Evolutionary conservation across 2,888 invertebrate species (phyloP).

Genomic region (Lordiphosa andalusiaca): DNA sequence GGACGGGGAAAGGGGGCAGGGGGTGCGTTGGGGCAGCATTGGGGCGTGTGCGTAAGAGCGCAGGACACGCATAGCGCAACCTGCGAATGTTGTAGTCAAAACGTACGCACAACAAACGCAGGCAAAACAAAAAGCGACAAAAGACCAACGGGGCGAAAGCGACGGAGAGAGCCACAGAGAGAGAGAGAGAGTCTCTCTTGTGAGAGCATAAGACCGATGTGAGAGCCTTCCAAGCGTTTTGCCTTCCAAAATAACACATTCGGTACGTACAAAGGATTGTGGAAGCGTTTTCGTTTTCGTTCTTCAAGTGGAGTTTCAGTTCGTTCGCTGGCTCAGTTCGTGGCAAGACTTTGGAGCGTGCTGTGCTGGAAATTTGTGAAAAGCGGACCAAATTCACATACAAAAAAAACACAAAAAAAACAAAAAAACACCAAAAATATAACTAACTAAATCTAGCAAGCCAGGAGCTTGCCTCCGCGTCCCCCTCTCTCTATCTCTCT

Average conservation of each 20-base stretch:
- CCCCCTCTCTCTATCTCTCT: conserved; percentile 3
- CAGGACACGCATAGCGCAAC: conserved; percentile 7
- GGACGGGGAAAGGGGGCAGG: too few species aligned
- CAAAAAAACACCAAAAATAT: conserved; percentile 9
- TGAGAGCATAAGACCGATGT: conserved; percentile 4
- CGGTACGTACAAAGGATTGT: conserved; percentile 59
- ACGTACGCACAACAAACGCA: conserved; percentile 34
- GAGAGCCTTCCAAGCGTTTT: conserved; percentile 19
- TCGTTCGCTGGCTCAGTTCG: conserved; percentile 49
- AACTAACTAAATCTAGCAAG: neutral
- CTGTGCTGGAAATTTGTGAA: conserved; percentile 60
- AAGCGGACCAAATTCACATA: conserved; percentile 33
- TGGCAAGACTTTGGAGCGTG: conserved; percentile 74
- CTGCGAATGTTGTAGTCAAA: conserved; percentile 33
- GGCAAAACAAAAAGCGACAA: conserved; percentile 27
- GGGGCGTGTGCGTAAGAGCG: conserved; percentile 2
- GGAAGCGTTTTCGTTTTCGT: conserved; percentile 43
- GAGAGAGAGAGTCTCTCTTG: conserved; percentile 10
- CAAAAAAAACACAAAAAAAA: too few species aligned
- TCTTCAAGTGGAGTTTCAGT: conserved; percentile 38
- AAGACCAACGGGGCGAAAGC: conserved; percentile 7
- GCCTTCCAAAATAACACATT: conserved; percentile 71
- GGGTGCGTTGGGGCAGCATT: neutral
- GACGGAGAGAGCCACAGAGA: conserved; percentile 8
- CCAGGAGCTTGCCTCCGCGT: neutral